phyloP scores from a whole-genome alignment of 2,888 invertebrate species.

The Sialis fuliginosa region DNA sequence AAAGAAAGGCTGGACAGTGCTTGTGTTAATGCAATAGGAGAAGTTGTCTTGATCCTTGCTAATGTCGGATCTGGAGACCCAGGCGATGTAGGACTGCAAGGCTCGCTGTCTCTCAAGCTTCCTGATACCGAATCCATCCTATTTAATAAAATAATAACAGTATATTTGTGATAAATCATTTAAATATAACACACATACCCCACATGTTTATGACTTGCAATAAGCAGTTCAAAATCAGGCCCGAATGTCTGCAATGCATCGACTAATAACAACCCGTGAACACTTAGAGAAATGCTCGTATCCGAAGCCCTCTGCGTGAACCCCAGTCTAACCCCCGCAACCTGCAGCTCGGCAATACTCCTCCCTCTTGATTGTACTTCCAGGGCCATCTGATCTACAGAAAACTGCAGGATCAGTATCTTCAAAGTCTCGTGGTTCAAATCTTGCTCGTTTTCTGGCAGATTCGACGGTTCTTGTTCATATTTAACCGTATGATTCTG shows the following conservation, averaged over 20 bases:
- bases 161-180: neutral
- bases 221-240: slow-evolving; percentile 82
- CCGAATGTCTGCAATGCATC: slow-evolving; percentile 94
- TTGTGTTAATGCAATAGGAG: slow-evolving; percentile 35
- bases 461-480: slow-evolving; percentile 18
- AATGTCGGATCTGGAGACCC: slow-evolving; percentile 44
- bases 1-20: slow-evolving; percentile 29
- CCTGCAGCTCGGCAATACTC: slow-evolving; percentile 84
- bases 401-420: slow-evolving; percentile 68
- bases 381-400: slow-evolving; percentile 70
- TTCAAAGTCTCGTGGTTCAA: slow-evolving; percentile 32
- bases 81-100: slow-evolving; percentile 74
- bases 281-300: slow-evolving; percentile 62
- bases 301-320: slow-evolving; percentile 58
- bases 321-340: slow-evolving; percentile 68
- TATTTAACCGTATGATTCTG: slow-evolving; percentile 9
- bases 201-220: slow-evolving; percentile 89
- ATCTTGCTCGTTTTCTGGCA: slow-evolving; percentile 28
- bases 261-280: slow-evolving; percentile 80
- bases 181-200: slow-evolving; percentile 33
- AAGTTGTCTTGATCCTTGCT: slow-evolving; percentile 21
- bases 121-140: slow-evolving; percentile 91
- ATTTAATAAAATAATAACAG: neutral
- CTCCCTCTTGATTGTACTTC: slow-evolving; percentile 75
- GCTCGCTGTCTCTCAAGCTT: slow-evolving; percentile 80